Conservation (phyloP, 2,888 invertebrate species). For the Horisme vitalbata region DNA sequence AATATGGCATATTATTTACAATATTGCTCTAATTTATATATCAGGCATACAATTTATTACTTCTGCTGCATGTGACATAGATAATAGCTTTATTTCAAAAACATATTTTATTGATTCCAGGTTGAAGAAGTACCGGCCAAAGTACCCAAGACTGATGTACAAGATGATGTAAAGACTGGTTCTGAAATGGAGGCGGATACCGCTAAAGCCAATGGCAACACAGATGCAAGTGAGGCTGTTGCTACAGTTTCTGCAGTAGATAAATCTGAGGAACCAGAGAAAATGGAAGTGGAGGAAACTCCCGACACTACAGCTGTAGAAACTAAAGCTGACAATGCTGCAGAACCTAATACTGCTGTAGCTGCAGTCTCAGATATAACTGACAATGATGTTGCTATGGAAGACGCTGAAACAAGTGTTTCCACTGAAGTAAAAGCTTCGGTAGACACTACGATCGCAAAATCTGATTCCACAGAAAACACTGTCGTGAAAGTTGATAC, state of each 20-base stretch:
- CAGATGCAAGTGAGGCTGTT: slow-evolving; percentile 3
- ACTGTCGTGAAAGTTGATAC: neutral
- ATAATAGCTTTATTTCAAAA: neutral
- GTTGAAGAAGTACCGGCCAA: slow-evolving; percentile 75
- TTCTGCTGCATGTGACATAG: neutral
- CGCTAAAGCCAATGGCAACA: slow-evolving; percentile 5
- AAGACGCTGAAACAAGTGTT: slow-evolving; percentile 2
- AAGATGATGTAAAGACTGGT: slow-evolving; percentile 53
- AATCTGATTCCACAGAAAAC: slow-evolving; percentile 1
- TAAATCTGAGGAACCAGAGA: slow-evolving; percentile 21
- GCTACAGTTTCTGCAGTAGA: slow-evolving; percentile 1
- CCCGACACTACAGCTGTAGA: neutral
- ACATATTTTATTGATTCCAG: slow-evolving; percentile 43
- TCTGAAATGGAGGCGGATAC: slow-evolving; percentile 33
- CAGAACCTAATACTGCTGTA: neutral
- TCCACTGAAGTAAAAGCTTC: neutral
- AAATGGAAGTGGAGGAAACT: slow-evolving; percentile 23
- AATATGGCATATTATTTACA: too few species aligned
- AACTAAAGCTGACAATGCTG: neutral
- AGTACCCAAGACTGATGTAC: slow-evolving; percentile 76
- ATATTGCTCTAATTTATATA: slow-evolving; percentile 3
- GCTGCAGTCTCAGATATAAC: neutral
- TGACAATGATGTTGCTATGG: slow-evolving; percentile 21
- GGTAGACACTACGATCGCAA: neutral
- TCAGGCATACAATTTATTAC: slow-evolving; percentile 1